A percentile compares a stretch with the other conserved stretches of the same genome.
Conservation (phyloP, 2,113 vertebrate genomes). For the Pituophis catenifer region DNA sequence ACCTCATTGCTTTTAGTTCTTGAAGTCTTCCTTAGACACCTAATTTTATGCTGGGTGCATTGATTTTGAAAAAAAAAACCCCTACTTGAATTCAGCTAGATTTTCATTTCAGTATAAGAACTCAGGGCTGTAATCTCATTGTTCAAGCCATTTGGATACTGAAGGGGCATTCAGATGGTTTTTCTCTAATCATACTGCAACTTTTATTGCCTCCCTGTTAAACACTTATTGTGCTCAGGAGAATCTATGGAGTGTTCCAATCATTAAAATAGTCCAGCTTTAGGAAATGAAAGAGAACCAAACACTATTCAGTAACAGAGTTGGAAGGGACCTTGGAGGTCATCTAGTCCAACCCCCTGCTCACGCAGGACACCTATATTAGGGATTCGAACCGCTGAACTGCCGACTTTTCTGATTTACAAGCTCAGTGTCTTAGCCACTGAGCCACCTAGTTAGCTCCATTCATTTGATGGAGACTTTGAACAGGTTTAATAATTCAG, state of each 20-base stretch:
- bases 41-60: neutral
- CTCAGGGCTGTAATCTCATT: neutral
- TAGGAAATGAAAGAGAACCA: neutral
- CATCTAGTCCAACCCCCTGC: too few species aligned
- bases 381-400: too few species aligned
- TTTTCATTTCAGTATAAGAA: too few species aligned
- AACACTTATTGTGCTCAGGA: neutral
- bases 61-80: neutral
- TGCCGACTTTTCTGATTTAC: too few species aligned
- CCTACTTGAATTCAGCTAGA: neutral
- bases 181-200: neutral
- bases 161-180: neutral
- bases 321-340: too few species aligned
- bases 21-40: neutral
- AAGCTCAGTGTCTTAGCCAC: too few species aligned
- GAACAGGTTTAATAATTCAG: neutral
- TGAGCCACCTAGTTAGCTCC: too few species aligned
- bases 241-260: neutral
- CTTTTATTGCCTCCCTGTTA: neutral
- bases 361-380: too few species aligned
- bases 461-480: neutral
- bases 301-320: neutral
- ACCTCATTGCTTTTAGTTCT: neutral
- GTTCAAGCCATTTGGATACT: neutral
- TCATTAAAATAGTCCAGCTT: neutral